Evolutionary conservation across 2,888 invertebrate species (phyloP).

Genomic region (Drosophila recens): DNA sequence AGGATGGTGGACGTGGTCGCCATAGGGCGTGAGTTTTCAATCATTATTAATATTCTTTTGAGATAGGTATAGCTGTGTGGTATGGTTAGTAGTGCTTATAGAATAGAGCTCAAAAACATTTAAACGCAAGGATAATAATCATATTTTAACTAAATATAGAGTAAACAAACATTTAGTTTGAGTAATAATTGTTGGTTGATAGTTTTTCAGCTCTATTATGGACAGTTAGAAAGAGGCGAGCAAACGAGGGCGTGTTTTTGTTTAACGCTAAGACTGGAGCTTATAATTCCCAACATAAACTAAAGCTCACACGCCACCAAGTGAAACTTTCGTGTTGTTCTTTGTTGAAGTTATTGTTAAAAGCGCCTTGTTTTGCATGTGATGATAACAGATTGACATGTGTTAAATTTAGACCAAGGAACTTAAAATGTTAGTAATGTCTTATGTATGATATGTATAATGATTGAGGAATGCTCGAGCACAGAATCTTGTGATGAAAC

Average conservation of each 20-base stretch:
- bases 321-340: slow-evolving; percentile 12
- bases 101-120: slow-evolving; percentile 42
- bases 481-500: slow-evolving; percentile 29
- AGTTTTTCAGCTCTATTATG: slow-evolving; percentile 35
- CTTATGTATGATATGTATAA: slow-evolving; percentile 46
- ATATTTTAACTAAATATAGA: background rate
- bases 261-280: slow-evolving; percentile 2
- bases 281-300: slow-evolving; percentile 16
- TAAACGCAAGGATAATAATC: background rate
- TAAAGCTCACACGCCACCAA: slow-evolving; percentile 39
- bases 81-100: slow-evolving; percentile 49
- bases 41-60: background rate
- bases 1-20: slow-evolving; percentile 46
- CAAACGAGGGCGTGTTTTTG: slow-evolving; percentile 10
- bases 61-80: slow-evolving; percentile 35
- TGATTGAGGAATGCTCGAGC: slow-evolving; percentile 35
- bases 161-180: background rate
- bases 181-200: background rate
- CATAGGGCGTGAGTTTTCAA: slow-evolving; percentile 17
- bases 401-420: slow-evolving; percentile 15
- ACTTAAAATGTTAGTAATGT: slow-evolving; percentile 30
- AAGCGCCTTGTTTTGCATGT: slow-evolving; percentile 35
- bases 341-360: slow-evolving; percentile 3
- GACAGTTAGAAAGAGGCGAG: slow-evolving; percentile 45
- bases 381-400: slow-evolving; percentile 29